phyloP scores from a whole-genome alignment of 2,797 vertebrate species.

The Ceryle rudis region DNA sequence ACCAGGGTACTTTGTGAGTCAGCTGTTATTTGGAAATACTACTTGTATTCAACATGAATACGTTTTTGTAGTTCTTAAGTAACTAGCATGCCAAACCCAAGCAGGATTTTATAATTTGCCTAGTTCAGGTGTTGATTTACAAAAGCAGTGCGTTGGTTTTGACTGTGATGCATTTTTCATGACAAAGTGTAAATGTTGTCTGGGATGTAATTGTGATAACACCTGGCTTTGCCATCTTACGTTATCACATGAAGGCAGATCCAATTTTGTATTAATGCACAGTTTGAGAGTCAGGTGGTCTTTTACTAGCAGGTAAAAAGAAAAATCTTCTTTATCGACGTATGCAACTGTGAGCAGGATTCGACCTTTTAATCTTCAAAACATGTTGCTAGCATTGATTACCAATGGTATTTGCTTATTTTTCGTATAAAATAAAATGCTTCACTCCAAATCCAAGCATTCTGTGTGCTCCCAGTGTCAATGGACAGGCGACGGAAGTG shows the following conservation, averaged over 20 bases:
- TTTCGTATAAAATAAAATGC: neutral
- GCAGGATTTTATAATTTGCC: slow-evolving; percentile 20
- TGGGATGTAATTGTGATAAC: neutral
- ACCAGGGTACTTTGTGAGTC: slow-evolving; percentile 79
- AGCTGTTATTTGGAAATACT: slow-evolving; percentile 78
- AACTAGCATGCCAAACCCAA: slow-evolving; percentile 57
- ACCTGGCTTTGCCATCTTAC: neutral
- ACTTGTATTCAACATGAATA: slow-evolving; percentile 67
- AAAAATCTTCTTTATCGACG: neutral
- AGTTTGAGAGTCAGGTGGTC: neutral
- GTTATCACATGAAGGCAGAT: neutral
- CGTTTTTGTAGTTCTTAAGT: slow-evolving; percentile 52
- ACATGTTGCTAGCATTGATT: neutral
- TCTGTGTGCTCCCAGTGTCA: neutral
- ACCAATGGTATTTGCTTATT: neutral
- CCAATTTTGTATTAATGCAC: neutral
- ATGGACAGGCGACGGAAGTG: neutral
- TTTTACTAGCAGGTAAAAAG: neutral
- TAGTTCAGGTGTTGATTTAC: slow-evolving; percentile 52
- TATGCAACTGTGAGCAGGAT: neutral
- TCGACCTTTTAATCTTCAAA: neutral
- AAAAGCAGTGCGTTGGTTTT: neutral
- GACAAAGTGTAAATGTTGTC: neutral
- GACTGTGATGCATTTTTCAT: neutral
- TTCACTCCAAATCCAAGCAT: neutral